These are phyloP conservation scores for Drosophila busckii DNA, from an alignment of 1,140 invertebrate species.

Conservation along the genomic window DNA sequence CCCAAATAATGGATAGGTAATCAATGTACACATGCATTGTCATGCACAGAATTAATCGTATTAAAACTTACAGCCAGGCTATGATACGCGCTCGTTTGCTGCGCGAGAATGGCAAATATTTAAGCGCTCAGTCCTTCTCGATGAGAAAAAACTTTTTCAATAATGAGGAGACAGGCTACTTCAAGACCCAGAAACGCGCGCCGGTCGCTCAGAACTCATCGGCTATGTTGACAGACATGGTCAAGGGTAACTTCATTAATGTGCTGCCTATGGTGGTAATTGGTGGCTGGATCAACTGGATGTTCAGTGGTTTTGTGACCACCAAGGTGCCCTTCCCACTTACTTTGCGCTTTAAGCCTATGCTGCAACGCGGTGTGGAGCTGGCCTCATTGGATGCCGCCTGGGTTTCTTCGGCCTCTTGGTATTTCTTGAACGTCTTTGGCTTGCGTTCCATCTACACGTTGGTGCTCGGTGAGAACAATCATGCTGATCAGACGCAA, in stretches of 20 bases:
- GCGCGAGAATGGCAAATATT: constrained; percentile 97
- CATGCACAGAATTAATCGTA: too few species aligned
- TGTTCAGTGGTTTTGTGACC: constrained; percentile 99
- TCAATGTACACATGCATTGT: constrained; percentile 13
- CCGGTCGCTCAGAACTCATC: constrained; percentile 83
- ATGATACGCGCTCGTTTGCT: constrained; percentile 95
- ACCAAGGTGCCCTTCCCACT: constrained; percentile 99
- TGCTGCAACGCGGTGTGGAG: constrained; percentile 99
- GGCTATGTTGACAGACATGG: constrained; percentile 98
- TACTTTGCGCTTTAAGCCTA: constrained; percentile 98
- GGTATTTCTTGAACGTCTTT: constrained; percentile 99
- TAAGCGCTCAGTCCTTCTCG: constrained; percentile 96
- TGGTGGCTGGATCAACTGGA: constrained; percentile 99
- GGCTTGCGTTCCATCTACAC: constrained; percentile 98
- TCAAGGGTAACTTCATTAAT: constrained; percentile 99
- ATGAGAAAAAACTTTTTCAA: constrained; percentile 98
- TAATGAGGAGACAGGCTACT: constrained; percentile 95
- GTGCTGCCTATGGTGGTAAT: constrained; percentile 99
- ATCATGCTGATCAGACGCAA: constrained; percentile 97
- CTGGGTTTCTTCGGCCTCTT: constrained; percentile 99
- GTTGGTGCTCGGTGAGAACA: constrained; percentile 98
- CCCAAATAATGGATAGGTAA: constrained; percentile 96
- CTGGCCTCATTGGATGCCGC: constrained; percentile 96
- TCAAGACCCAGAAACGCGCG: constrained; percentile 93
- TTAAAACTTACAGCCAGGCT: constrained; percentile 96